These are phyloP conservation scores for Xenentodon cancila DNA, from an alignment of 2,797 vertebrate genomes.

Conservation along the genomic window DNA sequence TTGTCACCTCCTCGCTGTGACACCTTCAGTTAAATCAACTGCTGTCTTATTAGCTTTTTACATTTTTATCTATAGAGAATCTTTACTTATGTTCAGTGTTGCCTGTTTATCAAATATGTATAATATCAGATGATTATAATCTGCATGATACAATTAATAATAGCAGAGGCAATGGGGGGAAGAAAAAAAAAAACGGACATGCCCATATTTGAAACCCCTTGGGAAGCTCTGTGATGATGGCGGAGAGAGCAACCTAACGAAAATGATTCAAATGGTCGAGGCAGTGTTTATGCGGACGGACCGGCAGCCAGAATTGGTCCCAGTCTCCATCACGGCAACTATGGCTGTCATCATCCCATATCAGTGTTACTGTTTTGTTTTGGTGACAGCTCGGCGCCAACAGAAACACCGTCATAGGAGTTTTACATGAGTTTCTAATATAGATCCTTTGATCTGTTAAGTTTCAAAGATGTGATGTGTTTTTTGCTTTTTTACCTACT, in stretches of 20 bases:
- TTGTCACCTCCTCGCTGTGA: slow-evolving; percentile 57
- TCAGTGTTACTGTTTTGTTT: slow-evolving; percentile 33
- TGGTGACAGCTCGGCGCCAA: slow-evolving; percentile 31
- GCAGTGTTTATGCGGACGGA: too few relatives aligned
- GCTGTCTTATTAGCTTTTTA: slow-evolving; percentile 82
- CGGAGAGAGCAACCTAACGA: background rate
- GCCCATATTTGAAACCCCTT: slow-evolving; percentile 10
- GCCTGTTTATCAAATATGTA: slow-evolving; percentile 82
- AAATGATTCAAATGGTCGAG: too few relatives aligned
- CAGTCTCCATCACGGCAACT: too few relatives aligned
- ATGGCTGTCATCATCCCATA: slow-evolving; percentile 9
- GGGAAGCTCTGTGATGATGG: slow-evolving; percentile 16
- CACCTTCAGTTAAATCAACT: slow-evolving; percentile 69
- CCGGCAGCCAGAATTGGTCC: too few relatives aligned
- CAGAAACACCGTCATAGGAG: slow-evolving; percentile 30
- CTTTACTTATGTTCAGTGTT: slow-evolving; percentile 81
- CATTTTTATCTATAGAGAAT: slow-evolving; percentile 81
- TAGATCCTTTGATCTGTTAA: slow-evolving; percentile 70
- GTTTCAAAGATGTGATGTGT: slow-evolving; percentile 57
- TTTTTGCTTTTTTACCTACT: slow-evolving; percentile 28
- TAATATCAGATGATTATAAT: slow-evolving; percentile 78
- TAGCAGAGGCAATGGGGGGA: slow-evolving; percentile 65
- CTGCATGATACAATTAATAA: slow-evolving; percentile 76
- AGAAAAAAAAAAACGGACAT: slow-evolving; percentile 24
- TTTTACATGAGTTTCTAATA: slow-evolving; percentile 66